A percentile compares a stretch with the other conserved stretches of the same genome.
Conservation (phyloP, 2,888 invertebrate species). For the Troglohyphantes excavatus region DNA sequence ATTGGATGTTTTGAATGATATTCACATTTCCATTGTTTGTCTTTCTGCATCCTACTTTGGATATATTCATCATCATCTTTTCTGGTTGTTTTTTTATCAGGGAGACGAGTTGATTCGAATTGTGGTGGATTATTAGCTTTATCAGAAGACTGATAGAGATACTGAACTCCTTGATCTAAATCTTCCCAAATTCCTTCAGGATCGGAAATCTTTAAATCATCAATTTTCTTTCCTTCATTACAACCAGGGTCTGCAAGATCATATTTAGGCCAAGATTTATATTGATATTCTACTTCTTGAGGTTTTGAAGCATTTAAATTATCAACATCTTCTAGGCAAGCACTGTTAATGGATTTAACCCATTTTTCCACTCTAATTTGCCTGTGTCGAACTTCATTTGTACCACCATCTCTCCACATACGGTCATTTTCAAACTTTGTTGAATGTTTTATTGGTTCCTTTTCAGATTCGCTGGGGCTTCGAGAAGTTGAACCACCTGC, state of each 20-base stretch:
- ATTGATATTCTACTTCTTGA: neutral
- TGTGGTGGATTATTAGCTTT: too few relatives aligned
- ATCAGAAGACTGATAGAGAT: too few relatives aligned
- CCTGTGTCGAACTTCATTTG: conserved; percentile 29
- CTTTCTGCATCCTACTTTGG: neutral
- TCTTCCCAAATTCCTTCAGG: neutral
- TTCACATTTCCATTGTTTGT: neutral
- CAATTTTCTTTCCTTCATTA: neutral
- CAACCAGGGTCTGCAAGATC: neutral
- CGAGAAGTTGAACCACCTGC: neutral
- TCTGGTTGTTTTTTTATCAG: too few relatives aligned
- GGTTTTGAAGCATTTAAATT: neutral
- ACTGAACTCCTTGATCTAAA: too few relatives aligned
- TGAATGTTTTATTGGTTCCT: neutral
- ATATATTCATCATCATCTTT: neutral
- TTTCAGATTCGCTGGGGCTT: conserved; percentile 12
- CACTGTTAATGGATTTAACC: conserved; percentile 49
- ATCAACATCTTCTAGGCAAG: neutral
- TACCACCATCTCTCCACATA: conserved; percentile 19
- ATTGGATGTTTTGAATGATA: neutral
- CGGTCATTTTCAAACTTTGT: neutral
- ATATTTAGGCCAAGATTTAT: neutral
- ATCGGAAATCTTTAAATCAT: neutral
- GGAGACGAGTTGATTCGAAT: too few relatives aligned
- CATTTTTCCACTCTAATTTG: conserved; percentile 46